A percentile compares a stretch with the other conserved stretches of the same genome.
These are phyloP conservation scores for Chaetodon trifasciatus DNA, from an alignment of 2,797 vertebrate species.

Conservation along the genomic window DNA sequence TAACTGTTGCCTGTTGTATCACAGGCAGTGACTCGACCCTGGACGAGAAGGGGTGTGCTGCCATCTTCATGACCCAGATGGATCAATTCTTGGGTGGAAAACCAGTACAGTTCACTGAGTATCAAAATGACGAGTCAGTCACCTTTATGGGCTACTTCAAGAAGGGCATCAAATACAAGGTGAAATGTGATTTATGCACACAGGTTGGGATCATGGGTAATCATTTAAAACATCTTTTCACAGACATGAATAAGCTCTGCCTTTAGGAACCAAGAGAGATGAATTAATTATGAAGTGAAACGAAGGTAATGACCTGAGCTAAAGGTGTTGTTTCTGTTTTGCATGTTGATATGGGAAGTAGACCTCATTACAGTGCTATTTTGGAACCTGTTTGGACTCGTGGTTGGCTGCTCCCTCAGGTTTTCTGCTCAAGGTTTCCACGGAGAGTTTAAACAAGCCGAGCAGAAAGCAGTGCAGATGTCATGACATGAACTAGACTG, in stretches of 20 bases:
- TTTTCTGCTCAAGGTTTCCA: constrained; percentile 54
- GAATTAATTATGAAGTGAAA: neutral
- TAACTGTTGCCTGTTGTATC: neutral
- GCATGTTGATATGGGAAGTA: constrained; percentile 1
- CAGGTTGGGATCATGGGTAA: neutral
- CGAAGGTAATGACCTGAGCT: neutral
- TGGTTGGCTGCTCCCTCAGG: constrained; percentile 17
- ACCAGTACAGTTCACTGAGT: constrained; percentile 90
- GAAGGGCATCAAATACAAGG: constrained; percentile 92
- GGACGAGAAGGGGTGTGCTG: constrained; percentile 90
- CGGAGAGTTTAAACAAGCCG: constrained; percentile 57
- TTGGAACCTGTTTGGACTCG: neutral
- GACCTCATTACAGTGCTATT: constrained; percentile 24
- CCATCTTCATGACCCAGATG: constrained; percentile 92
- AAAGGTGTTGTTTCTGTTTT: neutral
- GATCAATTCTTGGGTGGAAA: constrained; percentile 87
- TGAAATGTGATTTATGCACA: constrained; percentile 36
- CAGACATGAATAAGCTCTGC: neutral
- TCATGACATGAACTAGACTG: neutral
- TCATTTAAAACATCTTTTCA: neutral
- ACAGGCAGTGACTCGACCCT: constrained; percentile 88
- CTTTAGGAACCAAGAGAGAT: neutral
- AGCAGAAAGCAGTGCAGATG: constrained; percentile 28
- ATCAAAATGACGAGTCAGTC: constrained; percentile 89
- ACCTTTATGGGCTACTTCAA: constrained; percentile 92